Base-by-base conservation (phyloP, 2,113 vertebrate genomes). In the Oreocharis arfaki region DNA sequence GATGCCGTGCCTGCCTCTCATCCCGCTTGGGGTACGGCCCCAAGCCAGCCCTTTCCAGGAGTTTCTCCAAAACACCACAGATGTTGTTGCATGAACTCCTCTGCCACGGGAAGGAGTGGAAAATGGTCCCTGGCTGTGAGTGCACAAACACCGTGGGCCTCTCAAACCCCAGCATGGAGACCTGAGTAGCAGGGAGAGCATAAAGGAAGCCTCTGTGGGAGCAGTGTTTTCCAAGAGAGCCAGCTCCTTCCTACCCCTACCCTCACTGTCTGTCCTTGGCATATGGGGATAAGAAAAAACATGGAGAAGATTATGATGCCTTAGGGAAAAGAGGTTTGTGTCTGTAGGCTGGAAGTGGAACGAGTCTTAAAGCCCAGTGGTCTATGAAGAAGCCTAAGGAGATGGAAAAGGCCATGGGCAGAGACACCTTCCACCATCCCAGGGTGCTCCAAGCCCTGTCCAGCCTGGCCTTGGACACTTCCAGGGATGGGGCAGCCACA, bases 21-120 rank as follows among this genome's bases (percentile, higher is more conserved):
- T 20, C 84, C 78, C 0, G 0, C 67, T n/a, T 1, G 1, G 20
- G 19, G 41, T 7, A 50, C 3, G 0, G 65, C 74, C 63, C 74
- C 44, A 0, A 13, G 84, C 16, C 69, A 57, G 50, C 81, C 41
- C 53, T 35, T 4, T 6, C 13, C 73, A 69, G 1, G 1, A 32
- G 33, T 41, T 81, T 21, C 71, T 74, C 68, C 67, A 57, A 50
- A 91, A 19, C 15, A 20, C 35, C 10, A 0, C 3, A 32, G 41
- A 10, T 44, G 42, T 9, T 61, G 53, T 50, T 83, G 47, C 63
- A 80, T 47, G 64, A 79, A 49, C 63, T 73, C n/a, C 42, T 71
- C 19, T 69, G 70, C 27, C 7, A 10, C 16, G 3, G 20, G 8
- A 21, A 30, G 37, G 33, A 57, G 30, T 21, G 55, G 23, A 22